phyloP scores from a whole-genome alignment of 92 coral and sea anemone genomes.

The Porites divaricata region DNA sequence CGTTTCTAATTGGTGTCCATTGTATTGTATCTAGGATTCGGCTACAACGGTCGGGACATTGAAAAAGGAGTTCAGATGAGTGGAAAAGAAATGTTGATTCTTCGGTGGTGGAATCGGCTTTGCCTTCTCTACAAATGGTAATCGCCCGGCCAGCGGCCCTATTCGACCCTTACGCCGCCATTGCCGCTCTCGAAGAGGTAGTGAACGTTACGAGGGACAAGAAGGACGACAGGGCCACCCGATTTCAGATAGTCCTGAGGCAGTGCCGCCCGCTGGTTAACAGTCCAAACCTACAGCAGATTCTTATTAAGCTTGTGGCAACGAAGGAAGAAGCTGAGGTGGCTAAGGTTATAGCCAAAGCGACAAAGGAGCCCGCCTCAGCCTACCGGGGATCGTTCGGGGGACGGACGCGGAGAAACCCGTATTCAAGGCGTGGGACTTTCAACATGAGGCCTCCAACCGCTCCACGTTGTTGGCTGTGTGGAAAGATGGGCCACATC shows the following conservation, averaged over 20 bases:
- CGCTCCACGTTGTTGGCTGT: neutral
- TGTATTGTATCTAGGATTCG: too few relatives aligned
- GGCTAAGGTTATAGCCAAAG: conserved; percentile 24
- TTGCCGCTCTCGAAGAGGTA: conserved; percentile 23
- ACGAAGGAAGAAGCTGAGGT: conserved; percentile 34
- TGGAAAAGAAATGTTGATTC: neutral
- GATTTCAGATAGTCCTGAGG: conserved; percentile 12
- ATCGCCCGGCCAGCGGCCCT: conserved; percentile 19
- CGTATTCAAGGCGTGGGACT: neutral
- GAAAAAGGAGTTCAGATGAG: too few relatives aligned
- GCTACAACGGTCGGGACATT: too few relatives aligned
- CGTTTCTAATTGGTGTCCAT: too few relatives aligned
- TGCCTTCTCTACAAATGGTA: conserved; percentile 9
- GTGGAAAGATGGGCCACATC: neutral
- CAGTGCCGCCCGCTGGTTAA: conserved; percentile 29
- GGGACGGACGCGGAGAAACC: neutral
- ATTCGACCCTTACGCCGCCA: conserved; percentile 25
- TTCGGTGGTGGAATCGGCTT: neutral
- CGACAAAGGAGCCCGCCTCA: neutral
- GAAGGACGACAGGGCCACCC: conserved; percentile 5
- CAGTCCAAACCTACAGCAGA: conserved; percentile 20
- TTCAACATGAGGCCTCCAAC: neutral
- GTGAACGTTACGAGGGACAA: conserved; percentile 10
- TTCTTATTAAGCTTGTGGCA: conserved; percentile 7
- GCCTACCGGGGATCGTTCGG: neutral